Evolutionary conservation across 2,113 vertebrate genomes (phyloP).

Genomic region (Chamaetylas fuelleborni): DNA sequence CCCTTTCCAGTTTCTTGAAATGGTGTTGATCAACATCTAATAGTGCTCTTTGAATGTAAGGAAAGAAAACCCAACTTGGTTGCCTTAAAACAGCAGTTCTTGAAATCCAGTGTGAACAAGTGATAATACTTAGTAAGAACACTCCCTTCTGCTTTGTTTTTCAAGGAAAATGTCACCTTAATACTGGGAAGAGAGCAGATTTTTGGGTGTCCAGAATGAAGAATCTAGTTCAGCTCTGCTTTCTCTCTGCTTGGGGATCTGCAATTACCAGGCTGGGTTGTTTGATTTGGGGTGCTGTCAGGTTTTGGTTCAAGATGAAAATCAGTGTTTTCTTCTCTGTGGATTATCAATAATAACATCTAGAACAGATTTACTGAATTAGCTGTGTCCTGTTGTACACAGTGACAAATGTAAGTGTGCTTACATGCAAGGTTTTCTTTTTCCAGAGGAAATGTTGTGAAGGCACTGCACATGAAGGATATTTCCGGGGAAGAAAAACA

Average conservation of each 20-base stretch:
- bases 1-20: background rate
- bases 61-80: background rate
- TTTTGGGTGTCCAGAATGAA: background rate
- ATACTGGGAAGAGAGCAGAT: background rate
- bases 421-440: background rate
- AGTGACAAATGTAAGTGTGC: slow-evolving; percentile 8
- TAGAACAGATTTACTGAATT: slow-evolving; percentile 5
- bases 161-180: background rate
- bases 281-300: background rate
- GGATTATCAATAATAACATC: background rate
- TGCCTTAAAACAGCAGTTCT: background rate
- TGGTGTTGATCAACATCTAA: background rate
- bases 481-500: background rate
- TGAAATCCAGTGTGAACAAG: background rate
- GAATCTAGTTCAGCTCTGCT: background rate
- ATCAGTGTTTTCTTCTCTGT: background rate
- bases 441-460: background rate
- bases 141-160: background rate
- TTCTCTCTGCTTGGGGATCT: background rate
- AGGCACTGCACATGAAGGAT: background rate
- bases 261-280: background rate
- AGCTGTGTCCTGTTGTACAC: accelerated
- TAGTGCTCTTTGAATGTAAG: background rate
- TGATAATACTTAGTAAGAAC: background rate
- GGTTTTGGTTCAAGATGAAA: background rate